Evolutionary conservation across 23 tunicate genomes (phyloP), one percentile per base, ranked within the genome.

Genomic region (Aplidium turbinatum): DNA sequence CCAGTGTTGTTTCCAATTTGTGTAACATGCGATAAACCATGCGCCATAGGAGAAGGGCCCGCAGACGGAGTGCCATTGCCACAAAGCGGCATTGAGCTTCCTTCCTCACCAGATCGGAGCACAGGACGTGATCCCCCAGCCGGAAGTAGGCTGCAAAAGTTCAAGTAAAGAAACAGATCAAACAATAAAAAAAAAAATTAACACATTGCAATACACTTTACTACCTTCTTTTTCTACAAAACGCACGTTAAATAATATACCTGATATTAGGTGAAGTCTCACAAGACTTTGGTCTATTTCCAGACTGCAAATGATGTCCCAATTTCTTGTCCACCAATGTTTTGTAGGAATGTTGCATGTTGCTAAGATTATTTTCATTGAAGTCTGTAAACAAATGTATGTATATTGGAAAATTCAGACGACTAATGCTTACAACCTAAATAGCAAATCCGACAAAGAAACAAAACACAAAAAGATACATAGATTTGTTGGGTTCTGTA

Each of bases 1-100:
- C 97, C 97, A 61, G 97, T 91, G 70, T 91, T 91, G 66, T 79
- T 84, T 58, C 86, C 87, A 23, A 83, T 79, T 38, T 84, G 97
- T 9, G 86, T 60, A 32, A 78, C 81, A 46, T 91, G 97, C 22
- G 97, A 81, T 19, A 90, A 55, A 19, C 70, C 33, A 5, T 63
- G 78, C 23, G 31, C 47, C 1, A 81, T 32, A 0, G 73, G 27
- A 2, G 51, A 73, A 1, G 79, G 79, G 5, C 39, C 40, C 1
- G 22, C 24, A 3, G 73, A 52, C 0, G 33, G 47, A 24, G 35
- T 31, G n/a, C 72, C 72, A 38, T 65, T 65, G 50, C 50, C 22
- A n/a, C n/a, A n/a, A n/a, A n/a, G n/a, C n/a, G n/a, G n/a, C n/a
- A n/a, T n/a, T n/a, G n/a, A n/a, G n/a, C 72, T 30, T n/a, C 71